Evolutionary conservation across 1,140 invertebrate genomes (phyloP), one percentile per base, ranked within the genome.

Genomic region (Apis cerana): DNA sequence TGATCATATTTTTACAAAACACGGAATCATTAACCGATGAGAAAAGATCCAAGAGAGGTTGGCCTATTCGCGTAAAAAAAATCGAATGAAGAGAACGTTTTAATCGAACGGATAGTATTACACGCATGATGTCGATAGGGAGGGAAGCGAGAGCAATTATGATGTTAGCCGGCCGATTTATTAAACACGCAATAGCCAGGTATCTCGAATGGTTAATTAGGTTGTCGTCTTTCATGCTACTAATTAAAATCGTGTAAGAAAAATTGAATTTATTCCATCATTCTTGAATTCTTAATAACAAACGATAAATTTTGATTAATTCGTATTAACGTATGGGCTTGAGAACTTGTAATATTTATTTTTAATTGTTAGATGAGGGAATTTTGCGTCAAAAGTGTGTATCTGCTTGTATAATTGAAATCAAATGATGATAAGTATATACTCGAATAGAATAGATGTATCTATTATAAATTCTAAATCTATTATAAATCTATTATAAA

Each of bases 151-250:
- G 43, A 7, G 50, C 68, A 61, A 80, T 74, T 74, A 80, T 74
- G 58, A 80, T 65, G 78, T 80, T 80, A 74, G 69, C 15, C 59
- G 67, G 59, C 21, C 69, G 78, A 80, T 74, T 80, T 74, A 74
- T 80, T 80, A 64, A 74, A 80, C 59, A 33, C 50, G 78, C 21
- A 67, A 79, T n/a, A 56, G 15, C 5, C 56, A 13, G 10, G 43
- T 17, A 27, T 33, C 56, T 23, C 21, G 17, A 52, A n/a, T 48
- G 64, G 23, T 79, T 71, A 79, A 79, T 79, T 71, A 27, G 56
- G 56, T 52, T 52, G 56, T 79, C 77, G 13, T 79, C 43, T n/a
- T 33, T 13, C 67, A 9, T 17, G 9, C 21, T 52, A 19, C 56
- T 71, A 71, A 79, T 79, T 79, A 71, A 79, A 79, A 50, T 54